These are phyloP conservation scores for Alcedo atthis DNA, from an alignment of 2,797 vertebrate genomes.

Conservation along the genomic window DNA sequence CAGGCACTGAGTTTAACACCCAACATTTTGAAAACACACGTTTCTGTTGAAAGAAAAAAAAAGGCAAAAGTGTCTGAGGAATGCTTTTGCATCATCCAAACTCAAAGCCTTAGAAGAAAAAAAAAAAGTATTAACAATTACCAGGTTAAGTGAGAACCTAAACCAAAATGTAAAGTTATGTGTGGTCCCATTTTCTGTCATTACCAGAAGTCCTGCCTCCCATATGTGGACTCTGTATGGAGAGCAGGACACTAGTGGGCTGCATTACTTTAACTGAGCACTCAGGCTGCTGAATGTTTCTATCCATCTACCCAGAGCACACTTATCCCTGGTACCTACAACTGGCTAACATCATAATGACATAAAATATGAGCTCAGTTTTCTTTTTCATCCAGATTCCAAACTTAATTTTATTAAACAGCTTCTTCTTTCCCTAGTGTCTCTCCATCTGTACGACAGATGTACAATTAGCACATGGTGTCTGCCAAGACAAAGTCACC, in stretches of 20 bases:
- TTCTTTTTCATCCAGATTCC: conserved; percentile 1
- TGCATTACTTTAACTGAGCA: background rate
- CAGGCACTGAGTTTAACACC: background rate
- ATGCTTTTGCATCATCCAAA: background rate
- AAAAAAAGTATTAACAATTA: background rate
- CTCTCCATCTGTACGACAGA: conserved; percentile 36
- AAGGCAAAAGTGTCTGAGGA: background rate
- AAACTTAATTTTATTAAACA: background rate
- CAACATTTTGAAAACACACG: background rate
- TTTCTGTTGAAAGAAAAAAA: background rate
- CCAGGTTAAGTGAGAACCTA: background rate
- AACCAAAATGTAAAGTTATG: background rate
- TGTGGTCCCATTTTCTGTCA: background rate
- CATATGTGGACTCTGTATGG: background rate
- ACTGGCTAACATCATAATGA: background rate
- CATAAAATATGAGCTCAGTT: background rate
- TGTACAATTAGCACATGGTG: background rate
- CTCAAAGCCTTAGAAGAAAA: background rate
- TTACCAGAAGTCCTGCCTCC: conserved; percentile 23
- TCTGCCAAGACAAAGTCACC: conserved; percentile 41
- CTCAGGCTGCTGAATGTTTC: background rate
- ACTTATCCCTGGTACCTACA: background rate
- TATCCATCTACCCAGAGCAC: background rate
- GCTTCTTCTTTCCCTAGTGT: background rate
- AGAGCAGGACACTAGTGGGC: background rate